Evolutionary conservation across 2,888 invertebrate genomes (phyloP).

Genomic region (Harpagoxenus sublaevis): DNA sequence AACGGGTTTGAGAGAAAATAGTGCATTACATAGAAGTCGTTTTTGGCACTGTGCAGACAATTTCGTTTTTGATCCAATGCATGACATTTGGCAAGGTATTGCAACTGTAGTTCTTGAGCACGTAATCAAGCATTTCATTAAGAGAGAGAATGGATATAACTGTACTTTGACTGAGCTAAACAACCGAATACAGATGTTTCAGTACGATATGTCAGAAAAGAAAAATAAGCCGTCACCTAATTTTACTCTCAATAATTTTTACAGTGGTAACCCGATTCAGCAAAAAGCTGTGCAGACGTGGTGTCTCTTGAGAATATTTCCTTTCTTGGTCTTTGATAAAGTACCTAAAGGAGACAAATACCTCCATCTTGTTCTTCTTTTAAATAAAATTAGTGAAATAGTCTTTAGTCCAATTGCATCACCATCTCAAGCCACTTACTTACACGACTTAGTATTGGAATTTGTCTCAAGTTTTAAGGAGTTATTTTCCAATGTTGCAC

Average conservation of each 20-base stretch:
- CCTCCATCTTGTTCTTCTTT: background rate
- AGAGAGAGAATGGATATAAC: background rate
- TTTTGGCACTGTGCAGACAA: background rate
- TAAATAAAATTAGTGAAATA: background rate
- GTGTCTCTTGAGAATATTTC: slow-evolving; percentile 1
- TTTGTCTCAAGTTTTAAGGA: background rate
- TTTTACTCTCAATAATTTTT: slow-evolving; percentile 3
- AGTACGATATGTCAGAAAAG: background rate
- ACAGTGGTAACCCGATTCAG: background rate
- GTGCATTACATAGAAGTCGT: background rate
- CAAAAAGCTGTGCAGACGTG: slow-evolving; percentile 6
- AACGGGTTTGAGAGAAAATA: background rate
- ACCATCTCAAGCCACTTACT: background rate
- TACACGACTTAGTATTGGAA: background rate
- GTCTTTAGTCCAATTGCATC: background rate
- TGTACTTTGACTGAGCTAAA: background rate
- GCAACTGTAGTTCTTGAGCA: background rate
- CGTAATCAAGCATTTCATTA: background rate
- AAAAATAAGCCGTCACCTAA: background rate
- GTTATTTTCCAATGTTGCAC: background rate
- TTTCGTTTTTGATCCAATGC: slow-evolving; percentile 6
- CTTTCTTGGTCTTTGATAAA: background rate
- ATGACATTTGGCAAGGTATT: slow-evolving; percentile 1
- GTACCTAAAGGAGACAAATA: background rate
- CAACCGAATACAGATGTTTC: background rate